These are phyloP conservation scores for Ctenochaetus hawaiiensis DNA, from an alignment of 2,797 vertebrate genomes.

Conservation along the genomic window DNA sequence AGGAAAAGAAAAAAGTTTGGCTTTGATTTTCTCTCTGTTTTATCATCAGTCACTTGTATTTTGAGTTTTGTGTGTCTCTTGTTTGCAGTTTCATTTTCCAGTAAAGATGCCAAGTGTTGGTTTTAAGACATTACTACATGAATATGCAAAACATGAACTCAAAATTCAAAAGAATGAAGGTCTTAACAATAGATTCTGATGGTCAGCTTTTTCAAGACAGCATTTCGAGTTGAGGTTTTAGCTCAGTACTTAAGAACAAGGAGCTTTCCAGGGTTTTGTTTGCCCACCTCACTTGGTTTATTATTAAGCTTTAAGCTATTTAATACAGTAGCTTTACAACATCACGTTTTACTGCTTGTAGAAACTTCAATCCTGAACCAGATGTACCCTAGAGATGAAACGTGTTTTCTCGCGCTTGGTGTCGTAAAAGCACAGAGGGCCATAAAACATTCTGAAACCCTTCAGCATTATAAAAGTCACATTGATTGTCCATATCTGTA, in stretches of 20 bases:
- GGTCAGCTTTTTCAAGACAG: neutral
- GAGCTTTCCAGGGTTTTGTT: neutral
- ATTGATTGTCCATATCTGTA: constrained; percentile 6
- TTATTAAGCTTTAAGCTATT: neutral
- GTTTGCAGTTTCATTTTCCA: too few species aligned
- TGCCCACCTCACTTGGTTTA: neutral
- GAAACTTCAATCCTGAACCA: neutral
- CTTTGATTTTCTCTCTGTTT: too few species aligned
- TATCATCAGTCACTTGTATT: too few species aligned
- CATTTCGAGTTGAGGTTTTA: too few species aligned
- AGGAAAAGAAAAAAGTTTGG: too few species aligned
- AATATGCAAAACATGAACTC: neutral
- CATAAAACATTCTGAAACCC: neutral
- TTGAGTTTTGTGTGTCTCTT: too few species aligned
- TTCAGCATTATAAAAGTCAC: neutral
- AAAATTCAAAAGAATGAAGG: neutral
- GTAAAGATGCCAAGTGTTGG: too few species aligned
- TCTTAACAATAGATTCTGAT: neutral
- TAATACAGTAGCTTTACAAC: neutral
- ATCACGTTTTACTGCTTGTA: neutral
- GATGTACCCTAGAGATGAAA: neutral
- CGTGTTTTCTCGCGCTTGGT: neutral
- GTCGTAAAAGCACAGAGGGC: constrained; percentile 1
- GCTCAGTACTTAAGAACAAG: too few species aligned
- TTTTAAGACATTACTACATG: too few species aligned